Percentiles rank a stretch among this genome's conserved stretches.
Conservation (phyloP, 2,888 invertebrate species). For the Trichacis sp. region DNA sequence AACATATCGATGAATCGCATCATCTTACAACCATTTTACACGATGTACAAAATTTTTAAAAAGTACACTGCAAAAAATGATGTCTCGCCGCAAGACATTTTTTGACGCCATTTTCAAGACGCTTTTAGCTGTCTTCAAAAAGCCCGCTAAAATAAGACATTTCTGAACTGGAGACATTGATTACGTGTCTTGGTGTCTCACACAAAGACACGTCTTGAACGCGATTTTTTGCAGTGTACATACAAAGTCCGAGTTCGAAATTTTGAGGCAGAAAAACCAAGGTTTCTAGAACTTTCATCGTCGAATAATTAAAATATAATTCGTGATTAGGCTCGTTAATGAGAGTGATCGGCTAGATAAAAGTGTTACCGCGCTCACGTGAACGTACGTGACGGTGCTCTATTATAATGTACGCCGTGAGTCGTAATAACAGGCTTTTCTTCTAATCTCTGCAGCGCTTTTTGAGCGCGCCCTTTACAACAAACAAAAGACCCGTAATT, state of each 20-base stretch:
- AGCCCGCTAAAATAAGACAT: no score
- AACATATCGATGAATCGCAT: neutral
- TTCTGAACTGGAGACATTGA: no score
- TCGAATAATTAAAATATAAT: slow-evolving; percentile 60
- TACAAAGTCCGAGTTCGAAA: slow-evolving; percentile 3
- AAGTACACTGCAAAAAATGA: no score
- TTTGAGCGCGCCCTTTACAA: slow-evolving; percentile 38
- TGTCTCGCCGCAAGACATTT: no score
- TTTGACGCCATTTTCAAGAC: neutral
- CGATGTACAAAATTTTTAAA: no score
- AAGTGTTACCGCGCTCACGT: slow-evolving; percentile 38
- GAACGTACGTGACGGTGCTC: slow-evolving; percentile 49
- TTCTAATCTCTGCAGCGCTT: slow-evolving; percentile 41
- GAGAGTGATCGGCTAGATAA: slow-evolving; percentile 56
- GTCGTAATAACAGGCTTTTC: slow-evolving; percentile 47
- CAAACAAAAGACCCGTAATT: slow-evolving; percentile 43
- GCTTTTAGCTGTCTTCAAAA: neutral
- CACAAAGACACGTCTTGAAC: no score
- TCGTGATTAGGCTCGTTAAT: slow-evolving; percentile 58
- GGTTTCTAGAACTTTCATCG: slow-evolving; percentile 45
- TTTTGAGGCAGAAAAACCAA: slow-evolving; percentile 7
- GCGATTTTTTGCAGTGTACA: no score
- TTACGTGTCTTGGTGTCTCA: no score
- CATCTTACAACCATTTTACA: no score
- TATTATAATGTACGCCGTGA: slow-evolving; percentile 45